phyloP scores from a whole-genome alignment of 2,888 invertebrate genomes.

The Digitonthophagus gazella region DNA sequence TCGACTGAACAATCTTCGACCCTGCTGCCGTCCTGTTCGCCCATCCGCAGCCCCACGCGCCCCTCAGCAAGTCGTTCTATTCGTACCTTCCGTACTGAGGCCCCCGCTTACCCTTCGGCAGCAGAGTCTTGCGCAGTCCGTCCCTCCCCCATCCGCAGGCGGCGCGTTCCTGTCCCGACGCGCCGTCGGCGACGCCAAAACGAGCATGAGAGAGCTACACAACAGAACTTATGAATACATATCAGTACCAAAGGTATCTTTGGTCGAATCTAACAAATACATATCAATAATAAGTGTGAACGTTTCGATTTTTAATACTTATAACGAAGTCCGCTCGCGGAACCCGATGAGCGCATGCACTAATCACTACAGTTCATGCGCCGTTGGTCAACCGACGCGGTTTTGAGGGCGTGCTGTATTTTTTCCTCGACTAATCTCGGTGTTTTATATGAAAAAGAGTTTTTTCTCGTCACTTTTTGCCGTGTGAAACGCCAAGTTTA shows the following conservation, averaged over 20 bases:
- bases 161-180: slow-evolving; percentile 43
- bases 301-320: slow-evolving; percentile 22
- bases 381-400: too few species aligned
- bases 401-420: slow-evolving; percentile 5
- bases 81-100: slow-evolving; percentile 52
- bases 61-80: slow-evolving; percentile 72
- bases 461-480: slow-evolving; percentile 44
- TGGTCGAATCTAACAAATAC: slow-evolving; percentile 36
- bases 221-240: slow-evolving; percentile 47
- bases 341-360: too few species aligned
- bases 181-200: slow-evolving; percentile 38
- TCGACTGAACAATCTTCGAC: slow-evolving; percentile 70
- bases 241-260: slow-evolving; percentile 43
- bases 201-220: slow-evolving; percentile 24
- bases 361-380: too few species aligned
- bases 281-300: slow-evolving; percentile 39
- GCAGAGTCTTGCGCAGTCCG: slow-evolving; percentile 49
- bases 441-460: slow-evolving; percentile 22
- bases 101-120: slow-evolving; percentile 37
- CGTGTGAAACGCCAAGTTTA: slow-evolving; percentile 30
- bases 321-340: slow-evolving; percentile 14
- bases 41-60: slow-evolving; percentile 61
- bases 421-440: slow-evolving; percentile 13
- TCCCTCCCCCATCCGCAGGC: slow-evolving; percentile 33
- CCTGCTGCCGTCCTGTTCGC: slow-evolving; percentile 65